Conservation (phyloP, 2,888 invertebrate genomes). For the Lingula anatina region DNA sequence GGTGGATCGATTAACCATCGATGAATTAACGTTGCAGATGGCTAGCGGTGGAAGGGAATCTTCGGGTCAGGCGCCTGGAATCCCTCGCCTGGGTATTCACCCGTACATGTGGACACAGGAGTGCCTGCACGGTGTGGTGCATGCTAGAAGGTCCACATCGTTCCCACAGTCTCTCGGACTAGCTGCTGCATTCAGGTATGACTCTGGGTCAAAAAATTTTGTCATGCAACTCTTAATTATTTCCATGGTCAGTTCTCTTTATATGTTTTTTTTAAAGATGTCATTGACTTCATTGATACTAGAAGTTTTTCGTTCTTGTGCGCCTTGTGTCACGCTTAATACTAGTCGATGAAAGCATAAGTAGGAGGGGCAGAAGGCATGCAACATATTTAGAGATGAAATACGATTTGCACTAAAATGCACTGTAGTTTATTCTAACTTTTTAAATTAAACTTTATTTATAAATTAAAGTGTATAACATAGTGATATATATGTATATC, state of each 20-base stretch:
- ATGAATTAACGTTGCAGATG: conserved; percentile 29
- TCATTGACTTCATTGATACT: too few species aligned
- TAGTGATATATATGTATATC: too few species aligned
- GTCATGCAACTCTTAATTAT: background rate
- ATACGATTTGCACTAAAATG: too few species aligned
- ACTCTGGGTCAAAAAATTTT: background rate
- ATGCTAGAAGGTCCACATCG: conserved; percentile 36
- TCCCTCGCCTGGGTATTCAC: conserved; percentile 33
- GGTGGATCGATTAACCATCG: conserved; percentile 23
- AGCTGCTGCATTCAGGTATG: conserved; percentile 44
- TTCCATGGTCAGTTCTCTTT: background rate
- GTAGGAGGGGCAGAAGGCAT: too few species aligned
- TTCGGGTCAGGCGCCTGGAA: conserved; percentile 37
- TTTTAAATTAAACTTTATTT: too few species aligned
- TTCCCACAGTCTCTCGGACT: conserved; percentile 46
- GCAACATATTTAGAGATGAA: too few species aligned
- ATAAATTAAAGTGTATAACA: too few species aligned
- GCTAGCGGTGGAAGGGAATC: conserved; percentile 16
- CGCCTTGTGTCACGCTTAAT: too few species aligned
- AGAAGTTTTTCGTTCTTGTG: too few species aligned
- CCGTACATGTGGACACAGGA: conserved; percentile 44
- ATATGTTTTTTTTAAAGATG: too few species aligned
- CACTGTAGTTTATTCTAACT: too few species aligned
- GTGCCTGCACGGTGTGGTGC: conserved; percentile 41
- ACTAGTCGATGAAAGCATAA: too few species aligned